Conservation (phyloP, 2,797 vertebrate species). For the Naso thynnoides region DNA sequence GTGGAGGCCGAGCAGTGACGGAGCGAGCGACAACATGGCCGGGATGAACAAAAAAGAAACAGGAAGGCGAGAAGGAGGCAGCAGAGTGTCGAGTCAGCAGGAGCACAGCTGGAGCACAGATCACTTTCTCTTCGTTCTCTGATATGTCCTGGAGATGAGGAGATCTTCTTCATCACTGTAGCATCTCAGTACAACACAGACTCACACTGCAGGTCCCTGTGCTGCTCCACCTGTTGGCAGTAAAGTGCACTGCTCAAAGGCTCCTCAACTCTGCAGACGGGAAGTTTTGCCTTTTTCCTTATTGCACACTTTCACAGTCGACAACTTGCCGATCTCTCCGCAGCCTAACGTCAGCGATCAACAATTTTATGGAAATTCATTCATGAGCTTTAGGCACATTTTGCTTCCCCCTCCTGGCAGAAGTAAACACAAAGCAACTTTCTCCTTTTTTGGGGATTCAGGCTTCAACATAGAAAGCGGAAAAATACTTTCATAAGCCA, state of each 20-base stretch:
- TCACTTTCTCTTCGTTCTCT: too few species aligned
- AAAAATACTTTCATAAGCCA: neutral
- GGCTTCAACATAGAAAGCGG: neutral
- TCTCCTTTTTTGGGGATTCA: slow-evolving; percentile 9
- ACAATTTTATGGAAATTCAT: slow-evolving; percentile 21
- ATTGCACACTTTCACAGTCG: neutral
- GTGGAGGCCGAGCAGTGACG: slow-evolving; percentile 41
- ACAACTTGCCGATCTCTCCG: neutral
- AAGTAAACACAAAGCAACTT: neutral
- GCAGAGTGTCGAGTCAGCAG: neutral
- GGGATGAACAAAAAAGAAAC: slow-evolving; percentile 4
- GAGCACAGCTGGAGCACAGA: slow-evolving; percentile 11
- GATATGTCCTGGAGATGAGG: too few species aligned
- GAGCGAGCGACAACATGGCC: slow-evolving; percentile 25
- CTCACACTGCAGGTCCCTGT: neutral
- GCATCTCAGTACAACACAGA: too few species aligned
- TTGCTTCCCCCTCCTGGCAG: neutral
- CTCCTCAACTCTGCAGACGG: neutral
- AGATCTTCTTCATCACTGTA: too few species aligned
- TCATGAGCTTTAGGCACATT: slow-evolving; percentile 8
- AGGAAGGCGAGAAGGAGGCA: neutral
- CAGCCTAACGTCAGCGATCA: neutral
- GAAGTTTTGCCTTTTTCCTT: neutral
- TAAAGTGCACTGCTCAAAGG: neutral
- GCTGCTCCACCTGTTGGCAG: neutral